Base-by-base conservation (phyloP, 2,113 vertebrate species). In the Motacilla tschutschensis region DNA sequence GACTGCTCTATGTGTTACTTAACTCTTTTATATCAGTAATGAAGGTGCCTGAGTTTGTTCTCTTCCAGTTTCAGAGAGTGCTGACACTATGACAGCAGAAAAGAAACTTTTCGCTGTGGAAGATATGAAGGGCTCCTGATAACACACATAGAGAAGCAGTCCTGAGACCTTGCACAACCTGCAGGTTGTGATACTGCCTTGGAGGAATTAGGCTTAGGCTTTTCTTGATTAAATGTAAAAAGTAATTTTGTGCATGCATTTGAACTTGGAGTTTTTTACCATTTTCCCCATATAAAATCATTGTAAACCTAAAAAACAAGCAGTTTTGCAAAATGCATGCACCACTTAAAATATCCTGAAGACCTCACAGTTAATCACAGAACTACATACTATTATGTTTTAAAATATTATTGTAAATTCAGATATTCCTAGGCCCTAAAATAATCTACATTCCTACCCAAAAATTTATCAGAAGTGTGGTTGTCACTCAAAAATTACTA, bases 81-180 rank as follows among this genome's bases (percentile, higher is more conserved):
- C 54, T 89, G 53, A 24, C 48, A 26, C 10, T 65, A 10, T 28
- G 46, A 48, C 55, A 73, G 33, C 51, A 71, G 65, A 57, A 60
- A 38, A 44, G 36, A 78, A 93, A 94, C 71, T 92, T 95, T 88
- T 70, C 58, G 20, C 47, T 53, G 25, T 55, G 43, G n/a, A 41
- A 41, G 50, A 72, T 50, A 9, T 11, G n/a, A 36, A 70, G 66
- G 17, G 33, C 17, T 79, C 38, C 70, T 53, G 17, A 28, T 70
- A 57, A 10, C 41, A 11, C 22, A 12, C 18, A 24, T 3, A 15
- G 35, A 64, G 18, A 40, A 62, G 26, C 2, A 1, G 16, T 79
- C 31, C 31, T 16, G 25, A 66, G 72, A 48, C 43, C 8, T 29
- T 78, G 46, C 36, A 50, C 17, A 75, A 13, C 22, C 36, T 41